Evolutionary conservation across 2,113 vertebrate genomes (phyloP), one percentile per base, ranked within the genome.

Genomic region (Lethenteron reissneri): DNA sequence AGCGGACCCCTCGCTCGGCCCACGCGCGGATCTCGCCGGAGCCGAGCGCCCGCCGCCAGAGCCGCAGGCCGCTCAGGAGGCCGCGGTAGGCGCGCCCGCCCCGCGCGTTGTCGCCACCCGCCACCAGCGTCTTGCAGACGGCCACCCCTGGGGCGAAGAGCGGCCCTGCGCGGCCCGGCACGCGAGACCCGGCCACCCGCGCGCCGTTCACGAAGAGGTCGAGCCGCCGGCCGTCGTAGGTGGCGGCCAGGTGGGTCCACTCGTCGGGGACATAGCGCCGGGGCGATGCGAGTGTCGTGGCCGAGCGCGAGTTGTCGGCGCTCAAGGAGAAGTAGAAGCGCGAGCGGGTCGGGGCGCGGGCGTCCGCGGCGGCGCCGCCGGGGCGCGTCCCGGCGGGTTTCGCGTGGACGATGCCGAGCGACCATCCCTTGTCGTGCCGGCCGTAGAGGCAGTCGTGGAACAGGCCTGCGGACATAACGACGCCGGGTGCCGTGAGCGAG

Each of bases 391-490:
- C 81, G 0, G 68, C 14, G 1, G 81, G 17, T 80, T 87, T 83
- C 75, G 80, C 73, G 1, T 86, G 84, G 1, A 75, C 84, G 75
- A 99, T 86, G 4, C 94, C 92, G 41, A 99, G 80, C 0, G 85
- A 86, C 94, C 94, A 99, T 74, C 94, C 94, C 78, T 86, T 95
- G 75, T 96, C 83, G 58, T 80, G 92, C 78, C 82, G 75, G 0
- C 81, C 81, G 74, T 91, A 86, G 2, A 91, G 90, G 77, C 94
- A 99, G 83, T 91, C 94, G 81, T 99, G 74, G 17, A 95, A 96
- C 69, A 97, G 78, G 57, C 94, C 94, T 99, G 78, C 3, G 74
- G 60, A 1, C 0, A 12, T 3, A 3, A 25, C 25, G 25, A 19
- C 17, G 17, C 17, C 17, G 17, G 17, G 17, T 19, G 17, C 17